Base-by-base conservation (phyloP, 2,113 vertebrate species). In the Anarrhichthys ocellatus region DNA sequence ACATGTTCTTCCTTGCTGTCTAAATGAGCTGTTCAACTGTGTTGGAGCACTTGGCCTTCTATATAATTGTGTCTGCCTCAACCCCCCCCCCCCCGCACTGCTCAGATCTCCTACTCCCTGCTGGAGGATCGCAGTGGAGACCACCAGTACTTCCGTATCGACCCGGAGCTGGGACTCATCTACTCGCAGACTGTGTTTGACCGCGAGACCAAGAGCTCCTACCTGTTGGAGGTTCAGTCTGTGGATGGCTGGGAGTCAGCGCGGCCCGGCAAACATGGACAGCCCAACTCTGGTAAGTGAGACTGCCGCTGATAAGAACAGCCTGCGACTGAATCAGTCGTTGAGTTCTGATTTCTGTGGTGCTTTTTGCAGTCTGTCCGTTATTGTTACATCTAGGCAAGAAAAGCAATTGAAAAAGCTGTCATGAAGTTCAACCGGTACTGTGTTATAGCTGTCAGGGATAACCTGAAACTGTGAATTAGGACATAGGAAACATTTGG, bases 221-320 rank as follows among this genome's bases (percentile, higher is more conserved):
- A 97, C 83, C 94, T 97, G 9, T 83, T 98, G 77, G 97, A 98
- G 93, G 95, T 98, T 44, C 95, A 96, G 83, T 97, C 96, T 17
- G 87, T 94, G 68, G 97, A 98, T 75, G 95, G 96, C 4, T 96
- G 94, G 93, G 97, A 97, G 82, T 97, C 97, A 0, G 94, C 97
- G 5, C 93, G 96, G 46, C 96, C 97, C 0, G 96, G 97, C 77
- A 97, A 96, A 79, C 94, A 95, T 22, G 97, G 97, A 5, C 96
- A 95, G 40, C 96, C 97, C 56, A 98, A 98, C 82, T 97, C 97
- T 59, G 97, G 97, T 97, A 87, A 93, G 92, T 15, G 9, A 48
- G 29, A 3, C 7, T 22, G 2, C 63, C 4, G 24, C 22, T 17
- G 65, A n/a, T 32, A 22, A 29, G 9, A 14, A 66, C 36, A 54